Base-by-base conservation (phyloP, 2,888 invertebrate genomes). In the Rhingia campestris region DNA sequence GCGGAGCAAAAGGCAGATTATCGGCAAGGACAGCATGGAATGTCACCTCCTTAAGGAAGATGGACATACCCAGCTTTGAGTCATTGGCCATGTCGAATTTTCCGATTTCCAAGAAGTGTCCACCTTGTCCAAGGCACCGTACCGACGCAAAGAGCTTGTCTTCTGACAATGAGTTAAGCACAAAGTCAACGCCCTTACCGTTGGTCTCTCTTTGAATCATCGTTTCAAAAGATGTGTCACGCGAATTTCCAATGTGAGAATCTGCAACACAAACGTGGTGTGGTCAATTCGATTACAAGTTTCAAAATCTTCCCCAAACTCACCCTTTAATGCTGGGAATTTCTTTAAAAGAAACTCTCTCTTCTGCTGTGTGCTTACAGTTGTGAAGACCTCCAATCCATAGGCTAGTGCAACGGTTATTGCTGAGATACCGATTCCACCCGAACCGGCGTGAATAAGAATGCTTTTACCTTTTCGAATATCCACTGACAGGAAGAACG, bases 91-190 rank as follows among this genome's bases (percentile, higher is more conserved):
- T 92, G 91, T 97, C 97, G 88, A 94, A 95, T 91, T 97, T 97
- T 53, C 97, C 97, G 81, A 97, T 97, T 92, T 97, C 97, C 59
- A 97, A 90, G 91, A 97, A 97, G 74, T 94, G 92, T 7, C 97
- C 95, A 0, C 92, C 92, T 2, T 87, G 87, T 0, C 92, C 93
- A 7, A 95, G 89, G 86, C 95, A 95, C 3, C 94, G 91, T 0
- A 94, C 90, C 0, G 95, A 94, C 0, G 95, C 96, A 88, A 94
- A 93, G 0, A 98, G 93, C 91, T 98, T 98, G 54, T 99, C 98
- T 88, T 97, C 98, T 0, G 98, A 94, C 51, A 99, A 92, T 0
- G 98, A 98, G 91, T 99, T 99, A 6, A 97, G 92, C 10, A 99
- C 96, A 66, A 98, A 92, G 89, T 99, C 97, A 0, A 99, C 98